Evolutionary conservation across 1,140 invertebrate species (phyloP), one percentile per base, ranked within the genome.

Genomic region (Augochlora pura): DNA sequence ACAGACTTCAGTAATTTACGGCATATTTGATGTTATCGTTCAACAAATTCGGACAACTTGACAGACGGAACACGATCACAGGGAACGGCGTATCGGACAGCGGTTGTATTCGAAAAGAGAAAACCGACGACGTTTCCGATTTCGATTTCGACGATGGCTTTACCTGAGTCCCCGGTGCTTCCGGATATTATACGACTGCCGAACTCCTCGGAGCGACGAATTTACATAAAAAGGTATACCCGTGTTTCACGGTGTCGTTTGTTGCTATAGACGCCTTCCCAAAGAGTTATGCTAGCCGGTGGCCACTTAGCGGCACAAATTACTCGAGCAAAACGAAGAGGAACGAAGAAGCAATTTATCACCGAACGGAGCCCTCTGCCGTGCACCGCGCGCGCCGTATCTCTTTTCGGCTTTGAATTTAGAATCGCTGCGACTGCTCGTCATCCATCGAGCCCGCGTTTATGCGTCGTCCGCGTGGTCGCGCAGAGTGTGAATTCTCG

Each of bases 261-360:
- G 80, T 86, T 82, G 73, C 72, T 76, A 71, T 23, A 70, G 67
- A 76, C 83, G 80, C 68, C 83, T 80, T 23, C 75, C 75, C 63
- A 65, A 73, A 70, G 72, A 86, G 75, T 86, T 86, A 86, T 86
- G 84, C 72, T 57, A 23, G 75, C 69, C 64, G 60, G 84, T 78
- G 81, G 77, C 72, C 85, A 76, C 75, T 86, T 86, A 86, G 76
- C 77, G 85, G 85, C 84, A 83, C 85, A 86, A 86, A 86, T 86
- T 86, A 86, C 80, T 73, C 81, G 73, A 71, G 64, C 81, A 83
- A 86, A 86, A 82, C 82, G 84, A 86, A 63, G 60, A 73, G 32
- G 68, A 80, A 86, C 66, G 46, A 46, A 52, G 49, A 52, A 52
- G 69, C 80, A 77, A 86, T 86, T 86, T 86, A 86, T 86, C 81